Base-by-base conservation (phyloP, 2,113 vertebrate species). In the Urocolius indicus region DNA sequence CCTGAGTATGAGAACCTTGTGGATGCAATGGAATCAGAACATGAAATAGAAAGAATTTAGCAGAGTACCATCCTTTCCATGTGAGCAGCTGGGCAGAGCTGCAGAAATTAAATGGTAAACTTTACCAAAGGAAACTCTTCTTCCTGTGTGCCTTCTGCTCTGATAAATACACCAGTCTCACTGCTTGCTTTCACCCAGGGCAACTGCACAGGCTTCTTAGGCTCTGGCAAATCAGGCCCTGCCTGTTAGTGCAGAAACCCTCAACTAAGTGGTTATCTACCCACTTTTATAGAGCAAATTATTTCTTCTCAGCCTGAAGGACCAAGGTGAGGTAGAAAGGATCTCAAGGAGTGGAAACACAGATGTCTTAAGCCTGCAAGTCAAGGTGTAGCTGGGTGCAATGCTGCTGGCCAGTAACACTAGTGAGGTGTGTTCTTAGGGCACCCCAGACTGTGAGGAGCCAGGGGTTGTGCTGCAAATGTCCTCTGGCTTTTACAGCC, bases 1-100 rank as follows among this genome's bases (percentile, higher is more conserved):
- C 43, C 62, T 2, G 97, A 97, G 29, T 96, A 84, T 22, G 91
- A 96, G 84, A 89, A 84, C 45, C 92, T 97, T 12, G 8, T 96
- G 59, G 57, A 5, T 20, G 49, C 94, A 66, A 94, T 94, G 90
- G 96, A 96, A 66, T 77, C 38, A 18, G 82, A 95, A 36, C 90
- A 91, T 13, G 82, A 86, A 84, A n/a, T 5, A 63, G 80, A 48
- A 77, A 55, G 18, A 34, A 43, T 43, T 61, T 34, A 82, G 30
- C 16, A 27, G 66, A 45, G 11, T 8, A 18, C 22, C 18, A 30
- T 36, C 48, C 46, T 67, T 80, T 71, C 63, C 24, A 19, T 16
- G 1, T 6, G 11, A 74, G 54, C 57, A 66, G 57, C 61, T 4
- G 0, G 26, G 61, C 45, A 57, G 58, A 27, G 36, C 79, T 84